A percentile compares a stretch with the other conserved stretches of the same genome.
These are phyloP conservation scores for Mystacides longicornis DNA, from an alignment of 2,888 invertebrate species.

Conservation along the genomic window DNA sequence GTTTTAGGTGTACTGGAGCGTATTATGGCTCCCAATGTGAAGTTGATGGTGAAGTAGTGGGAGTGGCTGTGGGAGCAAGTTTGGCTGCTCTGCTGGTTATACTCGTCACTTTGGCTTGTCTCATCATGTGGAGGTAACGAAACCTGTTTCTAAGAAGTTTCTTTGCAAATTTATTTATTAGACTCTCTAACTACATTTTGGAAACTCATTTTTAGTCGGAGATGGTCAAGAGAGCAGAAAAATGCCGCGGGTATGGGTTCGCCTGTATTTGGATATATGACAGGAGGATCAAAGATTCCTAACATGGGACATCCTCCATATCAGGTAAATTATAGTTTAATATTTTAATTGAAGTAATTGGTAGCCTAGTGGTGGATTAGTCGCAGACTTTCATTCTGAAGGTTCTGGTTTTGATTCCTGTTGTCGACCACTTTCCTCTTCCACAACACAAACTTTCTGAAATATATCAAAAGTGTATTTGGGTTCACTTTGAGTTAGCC, in stretches of 20 bases:
- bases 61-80: constrained; percentile 85
- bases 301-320: constrained; percentile 71
- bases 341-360: no score
- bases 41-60: constrained; percentile 86
- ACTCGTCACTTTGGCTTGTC: constrained; percentile 73
- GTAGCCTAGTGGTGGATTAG: no score
- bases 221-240: constrained; percentile 87
- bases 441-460: no score
- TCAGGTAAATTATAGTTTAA: constrained; percentile 44
- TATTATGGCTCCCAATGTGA: constrained; percentile 87
- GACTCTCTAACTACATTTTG: no score
- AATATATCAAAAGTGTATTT: no score
- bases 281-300: constrained; percentile 64
- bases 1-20: constrained; percentile 67
- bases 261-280: constrained; percentile 83
- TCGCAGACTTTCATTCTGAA: no score
- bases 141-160: background rate
- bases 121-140: constrained; percentile 83
- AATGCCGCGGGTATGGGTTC: constrained; percentile 64
- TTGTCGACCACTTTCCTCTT: no score
- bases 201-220: constrained; percentile 58
- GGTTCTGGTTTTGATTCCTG: no score
- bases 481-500: no score
- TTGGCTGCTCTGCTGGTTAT: constrained; percentile 85
- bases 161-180: no score